phyloP scores from a whole-genome alignment of 2,113 vertebrate species.

The Scomber japonicus region DNA sequence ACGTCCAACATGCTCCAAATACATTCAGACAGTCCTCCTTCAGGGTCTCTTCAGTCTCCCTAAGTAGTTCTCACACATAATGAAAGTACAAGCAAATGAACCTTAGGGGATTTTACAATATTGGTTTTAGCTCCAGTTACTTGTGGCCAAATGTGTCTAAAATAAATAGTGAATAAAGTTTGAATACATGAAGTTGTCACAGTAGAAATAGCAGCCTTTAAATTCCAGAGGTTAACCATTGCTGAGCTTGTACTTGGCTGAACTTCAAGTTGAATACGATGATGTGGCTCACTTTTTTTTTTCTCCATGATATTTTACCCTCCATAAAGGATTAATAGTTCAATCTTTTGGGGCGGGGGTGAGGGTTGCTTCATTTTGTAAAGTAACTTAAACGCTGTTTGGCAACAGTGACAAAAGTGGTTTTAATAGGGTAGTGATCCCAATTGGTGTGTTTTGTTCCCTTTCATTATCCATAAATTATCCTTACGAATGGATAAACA shows the following conservation, averaged over 20 bases:
- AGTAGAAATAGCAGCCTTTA: not conserved
- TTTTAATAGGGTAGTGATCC: no score
- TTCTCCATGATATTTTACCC: not conserved
- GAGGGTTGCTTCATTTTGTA: no score
- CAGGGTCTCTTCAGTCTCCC: not conserved
- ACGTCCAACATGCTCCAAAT: not conserved
- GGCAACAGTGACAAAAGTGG: no score
- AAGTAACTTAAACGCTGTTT: no score
- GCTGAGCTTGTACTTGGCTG: not conserved
- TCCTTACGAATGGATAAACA: no score
- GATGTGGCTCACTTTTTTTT: not conserved
- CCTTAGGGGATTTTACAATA: not conserved
- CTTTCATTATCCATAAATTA: no score
- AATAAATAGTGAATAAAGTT: not conserved
- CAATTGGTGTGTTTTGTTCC: no score
- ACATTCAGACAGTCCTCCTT: not conserved
- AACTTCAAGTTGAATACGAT: not conserved
- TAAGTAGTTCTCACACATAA: conserved; percentile 2
- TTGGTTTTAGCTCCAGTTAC: no score
- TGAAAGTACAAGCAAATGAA: not conserved
- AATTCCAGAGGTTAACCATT: conserved; percentile 1
- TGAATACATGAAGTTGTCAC: no score
- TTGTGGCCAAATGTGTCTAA: not conserved
- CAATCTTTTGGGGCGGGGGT: no score
- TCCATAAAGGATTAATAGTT: no score